Percentiles rank a stretch among this genome's conserved stretches.
Evolutionary conservation across 2,888 invertebrate genomes (phyloP).

Genomic region (Rhagium mordax): DNA sequence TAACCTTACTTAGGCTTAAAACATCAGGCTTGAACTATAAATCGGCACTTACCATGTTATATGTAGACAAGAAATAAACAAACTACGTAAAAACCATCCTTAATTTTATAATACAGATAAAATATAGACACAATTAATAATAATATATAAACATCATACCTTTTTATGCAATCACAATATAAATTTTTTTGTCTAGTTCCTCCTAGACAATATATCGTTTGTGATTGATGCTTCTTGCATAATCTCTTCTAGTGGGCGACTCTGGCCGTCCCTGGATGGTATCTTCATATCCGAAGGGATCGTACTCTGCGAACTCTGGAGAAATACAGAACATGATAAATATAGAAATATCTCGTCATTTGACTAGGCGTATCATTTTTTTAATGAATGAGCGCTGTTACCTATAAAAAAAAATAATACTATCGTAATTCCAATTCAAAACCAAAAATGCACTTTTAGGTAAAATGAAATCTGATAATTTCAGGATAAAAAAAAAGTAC

Average conservation of each 20-base stretch:
- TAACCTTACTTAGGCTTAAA: too few relatives aligned
- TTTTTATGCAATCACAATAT: slow-evolving; percentile 14
- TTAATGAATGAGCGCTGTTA: background rate
- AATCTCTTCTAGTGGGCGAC: slow-evolving; percentile 51
- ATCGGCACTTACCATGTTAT: too few relatives aligned
- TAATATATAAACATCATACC: slow-evolving; percentile 22
- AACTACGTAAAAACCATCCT: too few relatives aligned
- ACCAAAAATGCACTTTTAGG: background rate
- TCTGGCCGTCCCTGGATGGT: slow-evolving; percentile 56
- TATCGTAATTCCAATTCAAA: background rate
- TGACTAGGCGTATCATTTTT: too few relatives aligned
- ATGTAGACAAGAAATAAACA: too few relatives aligned
- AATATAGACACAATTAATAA: background rate
- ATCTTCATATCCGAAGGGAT: slow-evolving; percentile 60
- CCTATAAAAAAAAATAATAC: background rate
- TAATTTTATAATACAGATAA: too few relatives aligned
- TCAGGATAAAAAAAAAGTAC: background rate
- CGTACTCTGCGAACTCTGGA: slow-evolving; percentile 65
- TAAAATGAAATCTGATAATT: background rate
- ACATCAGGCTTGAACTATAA: too few relatives aligned
- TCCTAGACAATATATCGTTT: slow-evolving; percentile 36
- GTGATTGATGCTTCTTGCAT: slow-evolving; percentile 52
- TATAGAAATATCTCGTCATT: too few relatives aligned
- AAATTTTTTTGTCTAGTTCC: background rate
- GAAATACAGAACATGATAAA: slow-evolving; percentile 12